Evolutionary conservation across 1,140 invertebrate species (phyloP).

Genomic region (Zophobas atratus): DNA sequence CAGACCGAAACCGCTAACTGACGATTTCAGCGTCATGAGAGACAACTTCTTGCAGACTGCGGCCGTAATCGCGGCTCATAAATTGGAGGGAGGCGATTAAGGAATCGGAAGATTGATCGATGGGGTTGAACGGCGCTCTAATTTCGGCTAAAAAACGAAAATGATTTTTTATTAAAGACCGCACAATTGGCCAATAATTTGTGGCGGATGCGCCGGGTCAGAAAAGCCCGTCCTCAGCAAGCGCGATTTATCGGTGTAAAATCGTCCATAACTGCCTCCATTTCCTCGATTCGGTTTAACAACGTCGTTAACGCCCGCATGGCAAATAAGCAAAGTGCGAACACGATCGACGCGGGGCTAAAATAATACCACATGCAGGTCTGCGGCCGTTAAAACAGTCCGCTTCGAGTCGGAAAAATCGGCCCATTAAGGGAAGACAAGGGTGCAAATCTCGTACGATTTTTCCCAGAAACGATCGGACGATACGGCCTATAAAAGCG

Average conservation of each 20-base stretch:
- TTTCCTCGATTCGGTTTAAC: constrained; percentile 29
- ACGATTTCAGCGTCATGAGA: constrained; percentile 5
- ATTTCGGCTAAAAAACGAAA: not conserved
- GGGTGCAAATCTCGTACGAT: constrained; percentile 3
- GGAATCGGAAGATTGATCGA: too few species aligned
- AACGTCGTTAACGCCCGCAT: constrained; percentile 48
- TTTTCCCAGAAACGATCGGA: not conserved
- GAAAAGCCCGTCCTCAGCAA: constrained; percentile 6
- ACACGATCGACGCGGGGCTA: constrained; percentile 34
- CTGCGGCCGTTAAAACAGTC: constrained; percentile 4
- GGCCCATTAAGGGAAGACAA: constrained; percentile 18
- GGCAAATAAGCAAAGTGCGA: constrained; percentile 47
- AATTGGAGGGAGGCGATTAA: too few species aligned
- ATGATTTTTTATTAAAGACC: not conserved
- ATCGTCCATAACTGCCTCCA: constrained; percentile 17
- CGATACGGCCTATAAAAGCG: constrained; percentile 47
- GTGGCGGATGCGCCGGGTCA: constrained; percentile 25
- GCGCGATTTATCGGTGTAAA: constrained; percentile 20
- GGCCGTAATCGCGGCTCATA: too few species aligned
- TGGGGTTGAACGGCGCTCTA: too few species aligned
- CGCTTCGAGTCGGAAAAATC: not conserved
- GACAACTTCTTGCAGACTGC: too few species aligned
- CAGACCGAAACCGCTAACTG: constrained; percentile 33
- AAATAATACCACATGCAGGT: constrained; percentile 44
- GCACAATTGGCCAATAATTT: not conserved